Conservation (phyloP, 1,140 invertebrate genomes). For the Lordiphosa clarofinis region DNA sequence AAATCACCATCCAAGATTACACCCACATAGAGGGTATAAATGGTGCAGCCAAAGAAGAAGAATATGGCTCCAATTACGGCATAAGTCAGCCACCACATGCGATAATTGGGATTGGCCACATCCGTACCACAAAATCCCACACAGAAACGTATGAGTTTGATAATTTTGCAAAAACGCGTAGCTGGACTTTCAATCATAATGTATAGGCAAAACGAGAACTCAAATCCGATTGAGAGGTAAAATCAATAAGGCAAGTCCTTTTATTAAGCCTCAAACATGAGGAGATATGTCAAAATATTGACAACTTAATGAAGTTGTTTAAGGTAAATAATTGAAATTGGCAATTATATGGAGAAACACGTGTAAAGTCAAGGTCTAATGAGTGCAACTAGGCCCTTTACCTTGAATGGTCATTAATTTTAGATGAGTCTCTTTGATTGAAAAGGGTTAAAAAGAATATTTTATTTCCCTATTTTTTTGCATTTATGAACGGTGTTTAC, state of each 20-base stretch:
- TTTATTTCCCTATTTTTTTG: too few relatives aligned
- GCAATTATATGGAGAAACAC: too few relatives aligned
- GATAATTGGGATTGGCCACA: conserved; percentile 41
- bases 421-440: too few relatives aligned
- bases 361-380: too few relatives aligned
- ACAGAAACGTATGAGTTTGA: conserved; percentile 40
- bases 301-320: conserved; percentile 37
- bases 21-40: conserved; percentile 54
- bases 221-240: background rate
- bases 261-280: conserved; percentile 19
- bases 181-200: conserved; percentile 24
- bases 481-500: too few relatives aligned
- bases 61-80: conserved; percentile 13
- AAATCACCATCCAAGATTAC: conserved; percentile 33
- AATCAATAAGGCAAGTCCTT: background rate
- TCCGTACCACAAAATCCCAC: conserved; percentile 42
- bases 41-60: conserved; percentile 36
- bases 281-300: conserved; percentile 46
- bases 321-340: background rate
- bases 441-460: too few relatives aligned
- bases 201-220: background rate
- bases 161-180: conserved; percentile 28
- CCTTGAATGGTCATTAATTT: too few relatives aligned
- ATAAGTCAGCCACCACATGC: conserved; percentile 50
- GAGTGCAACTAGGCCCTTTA: too few relatives aligned